These are phyloP conservation scores for Helarctos malayanus DNA, from an alignment of 2,797 vertebrate species.

Conservation along the genomic window DNA sequence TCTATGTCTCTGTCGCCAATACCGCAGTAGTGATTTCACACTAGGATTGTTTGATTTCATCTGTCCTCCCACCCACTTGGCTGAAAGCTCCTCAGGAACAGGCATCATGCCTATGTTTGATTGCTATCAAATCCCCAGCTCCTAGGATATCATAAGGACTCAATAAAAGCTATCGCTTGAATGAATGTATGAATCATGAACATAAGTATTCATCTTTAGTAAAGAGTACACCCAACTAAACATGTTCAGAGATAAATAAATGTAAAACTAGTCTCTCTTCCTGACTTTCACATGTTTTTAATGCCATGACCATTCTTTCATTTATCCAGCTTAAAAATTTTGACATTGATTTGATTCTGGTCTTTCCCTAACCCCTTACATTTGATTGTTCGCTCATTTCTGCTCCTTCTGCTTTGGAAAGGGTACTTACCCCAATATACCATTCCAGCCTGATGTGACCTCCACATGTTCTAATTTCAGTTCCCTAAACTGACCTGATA, in stretches of 20 bases:
- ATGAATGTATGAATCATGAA: neutral
- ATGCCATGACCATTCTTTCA: neutral
- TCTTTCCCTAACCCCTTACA: neutral
- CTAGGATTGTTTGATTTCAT: neutral
- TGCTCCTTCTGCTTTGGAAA: constrained; percentile 8
- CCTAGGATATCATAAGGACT: neutral
- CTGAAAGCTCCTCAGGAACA: neutral
- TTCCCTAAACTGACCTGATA: neutral
- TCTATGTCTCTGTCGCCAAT: neutral
- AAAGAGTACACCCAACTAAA: neutral
- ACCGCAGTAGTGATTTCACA: neutral
- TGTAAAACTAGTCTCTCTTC: neutral
- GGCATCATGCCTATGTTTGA: neutral
- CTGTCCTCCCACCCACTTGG: neutral
- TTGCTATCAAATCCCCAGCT: neutral
- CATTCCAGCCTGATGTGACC: neutral
- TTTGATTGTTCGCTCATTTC: neutral
- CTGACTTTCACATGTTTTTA: neutral
- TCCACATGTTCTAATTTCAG: neutral
- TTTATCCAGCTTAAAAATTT: neutral
- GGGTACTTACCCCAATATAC: neutral
- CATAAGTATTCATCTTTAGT: constrained; percentile 12
- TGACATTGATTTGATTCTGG: neutral
- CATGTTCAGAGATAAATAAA: neutral
- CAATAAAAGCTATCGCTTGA: neutral